phyloP scores from a whole-genome alignment of 2,113 vertebrate genomes.

The Ictalurus furcatus region DNA sequence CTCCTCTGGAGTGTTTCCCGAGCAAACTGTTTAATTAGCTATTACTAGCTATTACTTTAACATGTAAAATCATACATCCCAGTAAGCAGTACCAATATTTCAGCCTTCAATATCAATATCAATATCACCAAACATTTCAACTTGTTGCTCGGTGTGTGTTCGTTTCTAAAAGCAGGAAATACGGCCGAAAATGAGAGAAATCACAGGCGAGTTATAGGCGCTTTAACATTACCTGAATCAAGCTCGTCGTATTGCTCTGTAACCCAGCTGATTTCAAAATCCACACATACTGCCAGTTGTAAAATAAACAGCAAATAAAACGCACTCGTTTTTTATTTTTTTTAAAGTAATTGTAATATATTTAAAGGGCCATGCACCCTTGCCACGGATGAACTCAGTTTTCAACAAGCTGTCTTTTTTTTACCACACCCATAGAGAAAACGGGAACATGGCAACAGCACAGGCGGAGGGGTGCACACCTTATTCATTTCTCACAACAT shows the following conservation, averaged over 20 bases:
- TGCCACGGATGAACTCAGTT: constrained; percentile 63
- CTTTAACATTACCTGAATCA: constrained; percentile 67
- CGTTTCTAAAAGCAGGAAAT: constrained; percentile 1
- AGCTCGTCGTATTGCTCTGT: constrained; percentile 54
- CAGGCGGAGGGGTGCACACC: constrained; percentile 57
- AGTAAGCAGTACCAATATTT: neutral
- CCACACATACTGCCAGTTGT: constrained; percentile 61
- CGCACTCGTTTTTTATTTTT: constrained; percentile 29
- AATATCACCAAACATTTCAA: neutral
- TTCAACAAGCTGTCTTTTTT: constrained; percentile 71
- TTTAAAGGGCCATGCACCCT: constrained; percentile 54
- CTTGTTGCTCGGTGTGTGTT: constrained; percentile 29
- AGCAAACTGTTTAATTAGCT: neutral
- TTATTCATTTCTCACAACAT: neutral
- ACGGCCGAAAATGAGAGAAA: neutral
- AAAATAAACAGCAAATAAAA: constrained; percentile 44
- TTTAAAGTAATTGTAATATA: constrained; percentile 46
- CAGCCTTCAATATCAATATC: too few species aligned
- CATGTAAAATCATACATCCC: neutral
- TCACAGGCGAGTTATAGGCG: constrained; percentile 37
- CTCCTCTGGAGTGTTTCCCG: too few species aligned
- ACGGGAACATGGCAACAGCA: constrained; percentile 79
- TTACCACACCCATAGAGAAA: constrained; percentile 81
- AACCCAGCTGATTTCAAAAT: constrained; percentile 62
- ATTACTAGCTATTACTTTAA: neutral